Conservation (phyloP, 2,113 vertebrate genomes). For the Carassius auratus region DNA sequence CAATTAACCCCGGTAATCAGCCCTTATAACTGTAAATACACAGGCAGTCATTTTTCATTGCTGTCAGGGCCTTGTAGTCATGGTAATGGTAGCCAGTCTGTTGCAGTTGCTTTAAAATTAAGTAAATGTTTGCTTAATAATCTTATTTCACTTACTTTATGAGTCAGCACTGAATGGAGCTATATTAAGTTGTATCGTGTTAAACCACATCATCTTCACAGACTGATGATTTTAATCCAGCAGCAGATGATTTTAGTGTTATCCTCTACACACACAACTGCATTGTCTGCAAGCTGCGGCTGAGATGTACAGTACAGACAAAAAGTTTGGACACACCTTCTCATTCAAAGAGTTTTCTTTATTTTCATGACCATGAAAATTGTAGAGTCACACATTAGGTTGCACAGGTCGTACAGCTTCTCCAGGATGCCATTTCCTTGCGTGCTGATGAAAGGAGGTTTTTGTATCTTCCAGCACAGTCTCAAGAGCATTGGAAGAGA, state of each 20-base stretch:
- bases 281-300: not conserved
- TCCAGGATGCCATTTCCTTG: too few species aligned
- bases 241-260: not conserved
- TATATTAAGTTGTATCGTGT: slow-evolving; percentile 4
- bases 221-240: slow-evolving; percentile 29
- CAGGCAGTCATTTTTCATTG: not conserved
- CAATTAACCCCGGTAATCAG: not conserved
- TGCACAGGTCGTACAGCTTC: too few species aligned
- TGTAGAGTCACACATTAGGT: too few species aligned
- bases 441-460: too few species aligned
- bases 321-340: too few species aligned
- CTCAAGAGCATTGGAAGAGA: too few species aligned
- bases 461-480: too few species aligned
- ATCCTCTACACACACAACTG: not conserved
- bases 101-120: not conserved
- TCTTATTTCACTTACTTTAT: slow-evolving; percentile 2
- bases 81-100: not conserved
- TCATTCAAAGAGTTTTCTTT: too few species aligned
- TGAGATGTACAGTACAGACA: not conserved
- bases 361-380: too few species aligned
- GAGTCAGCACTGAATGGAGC: slow-evolving; percentile 1
- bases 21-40: not conserved
- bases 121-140: slow-evolving; percentile 1
- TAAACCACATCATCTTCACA: not conserved
- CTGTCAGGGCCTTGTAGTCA: not conserved